A percentile compares a stretch with the other conserved stretches of the same genome.
phyloP scores from a whole-genome alignment of 35 echinoderm and acorn worm genomes.

The Heliocidaris erythrogramma region DNA sequence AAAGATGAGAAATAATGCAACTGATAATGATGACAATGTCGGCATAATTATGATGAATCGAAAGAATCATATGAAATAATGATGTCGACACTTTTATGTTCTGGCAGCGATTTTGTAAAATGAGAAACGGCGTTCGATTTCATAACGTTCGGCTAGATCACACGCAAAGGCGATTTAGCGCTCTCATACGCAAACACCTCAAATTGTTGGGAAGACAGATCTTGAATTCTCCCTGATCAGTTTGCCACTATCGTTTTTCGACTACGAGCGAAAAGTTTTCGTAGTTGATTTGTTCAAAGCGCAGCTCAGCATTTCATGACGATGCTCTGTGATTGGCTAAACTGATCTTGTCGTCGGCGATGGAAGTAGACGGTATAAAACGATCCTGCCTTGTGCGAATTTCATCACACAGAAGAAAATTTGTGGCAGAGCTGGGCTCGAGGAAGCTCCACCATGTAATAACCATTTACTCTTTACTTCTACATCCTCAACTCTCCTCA shows the following conservation, averaged over 20 bases:
- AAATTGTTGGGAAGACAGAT: not conserved
- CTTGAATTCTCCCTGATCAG: not conserved
- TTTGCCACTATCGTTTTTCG: constrained; percentile 10
- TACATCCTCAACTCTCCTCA: not conserved
- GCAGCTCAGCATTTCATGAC: not conserved
- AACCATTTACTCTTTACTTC: not conserved
- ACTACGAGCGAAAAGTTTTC: not conserved
- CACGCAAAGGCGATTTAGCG: not conserved
- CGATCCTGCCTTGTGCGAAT: not conserved
- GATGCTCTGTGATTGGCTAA: not conserved
- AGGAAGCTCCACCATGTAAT: not conserved
- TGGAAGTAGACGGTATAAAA: not conserved
- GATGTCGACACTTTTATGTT: no score
- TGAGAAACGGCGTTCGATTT: not conserved
- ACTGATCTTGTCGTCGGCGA: not conserved
- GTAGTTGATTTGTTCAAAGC: not conserved
- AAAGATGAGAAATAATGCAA: no score
- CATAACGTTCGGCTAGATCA: not conserved
- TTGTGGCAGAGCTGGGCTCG: not conserved
- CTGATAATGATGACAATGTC: no score
- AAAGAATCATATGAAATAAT: no score
- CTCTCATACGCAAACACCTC: not conserved
- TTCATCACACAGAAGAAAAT: not conserved
- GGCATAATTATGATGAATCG: no score
- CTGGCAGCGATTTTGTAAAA: not conserved